These are phyloP conservation scores for Oreochromis grahami DNA, from an alignment of 2,797 vertebrate genomes.

Conservation along the genomic window DNA sequence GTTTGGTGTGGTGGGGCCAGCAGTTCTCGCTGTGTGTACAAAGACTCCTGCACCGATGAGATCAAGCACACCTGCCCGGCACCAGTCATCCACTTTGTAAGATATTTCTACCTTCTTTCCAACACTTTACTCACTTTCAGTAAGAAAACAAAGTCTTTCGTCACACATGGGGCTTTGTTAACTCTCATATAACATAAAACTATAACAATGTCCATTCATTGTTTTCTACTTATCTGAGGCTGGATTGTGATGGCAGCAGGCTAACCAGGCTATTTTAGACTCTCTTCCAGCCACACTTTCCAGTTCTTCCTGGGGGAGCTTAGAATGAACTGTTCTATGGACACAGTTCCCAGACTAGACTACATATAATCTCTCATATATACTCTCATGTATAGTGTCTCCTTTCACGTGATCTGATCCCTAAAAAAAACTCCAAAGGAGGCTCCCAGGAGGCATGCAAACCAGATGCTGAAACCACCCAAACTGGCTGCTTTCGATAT, in stretches of 20 bases:
- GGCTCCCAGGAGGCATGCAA: neutral
- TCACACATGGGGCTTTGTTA: neutral
- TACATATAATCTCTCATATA: too few relatives aligned
- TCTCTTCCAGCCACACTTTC: neutral
- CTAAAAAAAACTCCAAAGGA: too few relatives aligned
- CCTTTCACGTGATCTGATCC: too few relatives aligned
- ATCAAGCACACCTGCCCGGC: conserved; percentile 88
- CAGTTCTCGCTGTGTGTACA: conserved; percentile 82
- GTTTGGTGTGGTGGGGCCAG: conserved; percentile 86
- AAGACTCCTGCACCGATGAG: conserved; percentile 80
- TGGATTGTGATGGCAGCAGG: neutral
- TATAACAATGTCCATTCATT: neutral
- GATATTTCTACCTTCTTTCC: conserved; percentile 14
- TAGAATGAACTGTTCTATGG: neutral
- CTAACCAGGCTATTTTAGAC: neutral
- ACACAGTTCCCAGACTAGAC: neutral
- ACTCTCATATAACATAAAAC: neutral
- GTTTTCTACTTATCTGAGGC: neutral
- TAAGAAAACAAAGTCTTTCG: neutral
- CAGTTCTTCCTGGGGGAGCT: neutral
- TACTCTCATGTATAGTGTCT: too few relatives aligned
- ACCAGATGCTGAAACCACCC: neutral
- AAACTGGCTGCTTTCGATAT: neutral
- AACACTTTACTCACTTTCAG: neutral
- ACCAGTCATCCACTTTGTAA: conserved; percentile 88